Evolutionary conservation across 2,113 vertebrate genomes (phyloP), one percentile per base, ranked within the genome.

Genomic region (Megatriorchis doriae): DNA sequence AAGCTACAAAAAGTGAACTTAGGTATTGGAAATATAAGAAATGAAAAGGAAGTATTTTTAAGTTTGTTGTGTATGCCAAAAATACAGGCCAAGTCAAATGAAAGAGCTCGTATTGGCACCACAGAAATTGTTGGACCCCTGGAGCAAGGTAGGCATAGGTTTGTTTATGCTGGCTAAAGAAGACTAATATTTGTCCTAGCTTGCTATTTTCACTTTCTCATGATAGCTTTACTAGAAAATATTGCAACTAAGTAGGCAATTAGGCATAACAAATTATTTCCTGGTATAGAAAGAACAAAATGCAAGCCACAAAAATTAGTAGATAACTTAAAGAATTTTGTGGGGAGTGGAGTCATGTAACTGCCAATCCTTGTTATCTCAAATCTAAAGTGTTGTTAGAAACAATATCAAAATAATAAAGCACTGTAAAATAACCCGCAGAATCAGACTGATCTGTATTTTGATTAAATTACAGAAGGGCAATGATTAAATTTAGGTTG

Each of bases 401-500:
- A 93, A 92, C 40, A 80, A 34, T 73, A 91, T 65, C 31, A 65
- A 73, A 94, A 95, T 94, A 94, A 88, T 89, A 87, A 87, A 91
- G 56, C 61, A 93, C 73, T 89, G 32, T 70, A 93, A 91, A 94
- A 91, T 91, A 91, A 93, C 48, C 53, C 42, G 50, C 53, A 80
- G 81, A 91, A 88, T 43, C 27, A 90, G 81, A 62, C 81, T 90
- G 53, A 77, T 90, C 71, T 92, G 70, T 96, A 86, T 90, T 96
- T 82, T 83, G 43, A 94, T 88, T 96, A 77, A 94, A 95, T 96
- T 96, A 91, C 62, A 80, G 85, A 93, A 82, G 71, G 87, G 18
- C 62, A 72, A 17, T 91, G 62, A 96, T 94, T 94, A 91, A 95
- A 97, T 95, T 96, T 85, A 85, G 43, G 31, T 87, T 94, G 92